Base-by-base conservation (phyloP, 2,113 vertebrate species). In the Erpornis zantholeuca region DNA sequence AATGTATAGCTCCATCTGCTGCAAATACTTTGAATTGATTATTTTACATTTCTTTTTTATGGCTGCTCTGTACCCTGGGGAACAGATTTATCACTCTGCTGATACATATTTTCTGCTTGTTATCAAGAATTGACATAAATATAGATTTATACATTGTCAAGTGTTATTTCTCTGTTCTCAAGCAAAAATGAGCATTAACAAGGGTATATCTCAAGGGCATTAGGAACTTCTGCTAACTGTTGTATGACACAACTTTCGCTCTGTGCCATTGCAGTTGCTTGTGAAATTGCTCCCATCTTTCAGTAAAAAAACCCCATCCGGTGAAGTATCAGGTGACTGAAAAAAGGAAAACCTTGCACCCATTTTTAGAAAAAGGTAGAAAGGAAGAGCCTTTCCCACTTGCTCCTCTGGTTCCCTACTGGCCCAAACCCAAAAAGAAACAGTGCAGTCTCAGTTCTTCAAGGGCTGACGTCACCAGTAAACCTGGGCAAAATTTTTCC, bases 1-100 rank as follows among this genome's bases (percentile, higher is more conserved):
- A 95, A 96, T 92, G 18, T 27, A 92, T 45, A 96, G 97, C 97
- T 97, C 97, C 97, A 96, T 95, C 97, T 98, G 69, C 95, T 97
- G 96, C 92, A 92, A 96, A 86, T 77, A 61, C 49, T 96, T 86
- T 77, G 92, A 97, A 97, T 2, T 90, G 21, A 87, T 80, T 69
- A 35, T 40, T 91, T 81, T 59, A 22, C 15, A 23, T 59, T 96
- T 69, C 31, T 38, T 68, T 87, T 93, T 95, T 49, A 91, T n/a
- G 66, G 59, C 77, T 45, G 22, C 60, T 36, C 70, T 44, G 35
- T 40, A 57, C 52, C 18, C 40, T 33, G 33, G 45, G 35, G 49
- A 87, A 76, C 28, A 35, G 53, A 59, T 93, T 60, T 82, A 68
- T 88, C 79, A 56, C n/a, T 92, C 81, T 47, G 59, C 23, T 57